A percentile compares a stretch with the other conserved stretches of the same genome.
Evolutionary conservation across 2,113 vertebrate species (phyloP).

Genomic region (Heterotilapia buettikoferi): DNA sequence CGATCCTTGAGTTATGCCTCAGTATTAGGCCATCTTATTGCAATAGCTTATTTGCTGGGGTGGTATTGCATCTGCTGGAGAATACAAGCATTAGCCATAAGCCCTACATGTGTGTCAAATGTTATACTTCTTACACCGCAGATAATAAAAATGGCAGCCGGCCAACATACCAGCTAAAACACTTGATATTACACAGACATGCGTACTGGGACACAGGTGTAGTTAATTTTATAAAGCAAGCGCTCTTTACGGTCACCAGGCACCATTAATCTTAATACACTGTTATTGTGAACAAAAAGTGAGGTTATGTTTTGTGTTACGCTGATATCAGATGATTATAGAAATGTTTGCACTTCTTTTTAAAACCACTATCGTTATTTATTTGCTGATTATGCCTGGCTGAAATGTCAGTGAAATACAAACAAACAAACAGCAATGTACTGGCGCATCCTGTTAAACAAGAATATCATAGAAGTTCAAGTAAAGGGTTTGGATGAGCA

Average conservation of each 20-base stretch:
- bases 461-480: conserved; percentile 43
- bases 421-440: background rate
- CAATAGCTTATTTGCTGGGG: conserved; percentile 66
- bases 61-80: conserved; percentile 36
- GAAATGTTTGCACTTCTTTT: background rate
- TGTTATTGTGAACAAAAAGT: background rate
- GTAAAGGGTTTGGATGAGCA: conserved; percentile 35
- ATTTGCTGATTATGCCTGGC: background rate
- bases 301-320: background rate
- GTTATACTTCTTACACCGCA: background rate
- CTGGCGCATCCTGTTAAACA: background rate
- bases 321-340: background rate
- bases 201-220: background rate
- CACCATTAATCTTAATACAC: background rate
- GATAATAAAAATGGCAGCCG: background rate
- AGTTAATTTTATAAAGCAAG: background rate
- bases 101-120: background rate
- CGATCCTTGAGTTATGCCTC: conserved; percentile 46
- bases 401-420: background rate
- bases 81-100: conserved; percentile 11
- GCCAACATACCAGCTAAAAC: background rate
- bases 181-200: background rate
- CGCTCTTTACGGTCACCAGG: background rate
- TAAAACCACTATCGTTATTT: background rate
- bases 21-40: conserved; percentile 35